Percentiles rank a stretch among this genome's conserved stretches.
phyloP scores from a whole-genome alignment of 2,113 vertebrate genomes.

The Galemys pyrenaicus region DNA sequence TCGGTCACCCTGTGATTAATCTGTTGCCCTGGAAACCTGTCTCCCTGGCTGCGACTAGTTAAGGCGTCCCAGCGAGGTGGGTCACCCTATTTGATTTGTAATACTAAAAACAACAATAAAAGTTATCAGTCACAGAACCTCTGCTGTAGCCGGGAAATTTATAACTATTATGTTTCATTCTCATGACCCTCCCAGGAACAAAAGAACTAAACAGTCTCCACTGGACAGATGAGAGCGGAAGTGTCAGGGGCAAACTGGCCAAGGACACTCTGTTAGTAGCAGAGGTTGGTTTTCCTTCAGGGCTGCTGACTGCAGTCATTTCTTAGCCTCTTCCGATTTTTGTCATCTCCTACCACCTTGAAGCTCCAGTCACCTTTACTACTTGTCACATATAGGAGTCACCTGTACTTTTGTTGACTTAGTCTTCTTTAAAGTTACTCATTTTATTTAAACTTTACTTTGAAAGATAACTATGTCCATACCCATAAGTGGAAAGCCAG shows the following conservation, averaged over 20 bases:
- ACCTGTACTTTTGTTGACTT: background rate
- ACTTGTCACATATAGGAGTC: background rate
- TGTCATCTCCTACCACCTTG: background rate
- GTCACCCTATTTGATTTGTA: background rate
- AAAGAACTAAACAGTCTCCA: background rate
- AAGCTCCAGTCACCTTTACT: background rate
- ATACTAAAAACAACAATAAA: background rate
- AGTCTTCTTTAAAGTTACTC: background rate
- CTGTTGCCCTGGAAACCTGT: background rate
- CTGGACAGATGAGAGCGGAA: background rate
- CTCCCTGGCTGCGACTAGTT: background rate
- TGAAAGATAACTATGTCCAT: background rate
- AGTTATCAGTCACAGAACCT: background rate
- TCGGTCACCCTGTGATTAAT: background rate
- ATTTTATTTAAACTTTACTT: constrained; percentile 1
- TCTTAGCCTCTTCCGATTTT: background rate
- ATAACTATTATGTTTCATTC: background rate
- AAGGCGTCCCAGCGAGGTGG: too few relatives aligned
- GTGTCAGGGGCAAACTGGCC: background rate
- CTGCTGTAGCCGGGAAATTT: background rate
- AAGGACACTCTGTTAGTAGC: background rate
- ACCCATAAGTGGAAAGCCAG: background rate
- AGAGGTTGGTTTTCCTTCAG: background rate
- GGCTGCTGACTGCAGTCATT: background rate
- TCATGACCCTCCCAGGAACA: background rate